A percentile compares a stretch with the other conserved stretches of the same genome.
phyloP scores from a whole-genome alignment of 2,797 vertebrate genomes.

The Diceros bicornis region DNA sequence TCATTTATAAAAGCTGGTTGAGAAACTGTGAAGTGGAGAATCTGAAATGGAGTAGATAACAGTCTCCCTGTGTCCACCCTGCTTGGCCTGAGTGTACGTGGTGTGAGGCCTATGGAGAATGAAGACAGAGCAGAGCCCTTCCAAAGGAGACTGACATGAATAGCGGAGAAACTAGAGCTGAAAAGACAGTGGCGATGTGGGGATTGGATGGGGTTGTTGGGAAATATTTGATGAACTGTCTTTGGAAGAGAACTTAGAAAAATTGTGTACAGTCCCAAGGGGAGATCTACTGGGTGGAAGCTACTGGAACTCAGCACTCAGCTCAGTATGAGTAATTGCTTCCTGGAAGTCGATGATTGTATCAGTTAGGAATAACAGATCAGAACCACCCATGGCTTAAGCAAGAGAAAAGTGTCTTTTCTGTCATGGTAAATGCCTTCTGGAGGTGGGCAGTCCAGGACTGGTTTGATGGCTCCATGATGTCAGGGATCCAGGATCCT shows the following conservation, averaged over 20 bases:
- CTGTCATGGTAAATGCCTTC: background rate
- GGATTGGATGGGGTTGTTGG: background rate
- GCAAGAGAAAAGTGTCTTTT: background rate
- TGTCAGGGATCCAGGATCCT: background rate
- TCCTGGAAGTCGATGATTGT: background rate
- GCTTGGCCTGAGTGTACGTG: background rate
- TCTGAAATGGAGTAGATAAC: background rate
- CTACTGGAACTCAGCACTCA: background rate
- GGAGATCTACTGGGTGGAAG: background rate
- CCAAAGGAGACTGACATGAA: background rate
- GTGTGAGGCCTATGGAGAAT: background rate
- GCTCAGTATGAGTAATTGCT: background rate
- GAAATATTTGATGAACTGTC: background rate
- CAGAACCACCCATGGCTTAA: background rate
- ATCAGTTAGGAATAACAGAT: background rate
- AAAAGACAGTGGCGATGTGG: background rate
- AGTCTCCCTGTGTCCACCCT: background rate
- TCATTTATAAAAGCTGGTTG: background rate
- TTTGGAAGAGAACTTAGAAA: constrained; percentile 21
- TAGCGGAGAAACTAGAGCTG: background rate
- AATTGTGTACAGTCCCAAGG: background rate
- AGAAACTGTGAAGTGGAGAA: background rate
- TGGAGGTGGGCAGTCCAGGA: background rate
- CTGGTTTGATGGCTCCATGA: background rate
- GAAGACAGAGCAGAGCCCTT: background rate